These are phyloP conservation scores for Oreochromis mossambicus DNA, from an alignment of 2,797 vertebrate species.

Conservation along the genomic window DNA sequence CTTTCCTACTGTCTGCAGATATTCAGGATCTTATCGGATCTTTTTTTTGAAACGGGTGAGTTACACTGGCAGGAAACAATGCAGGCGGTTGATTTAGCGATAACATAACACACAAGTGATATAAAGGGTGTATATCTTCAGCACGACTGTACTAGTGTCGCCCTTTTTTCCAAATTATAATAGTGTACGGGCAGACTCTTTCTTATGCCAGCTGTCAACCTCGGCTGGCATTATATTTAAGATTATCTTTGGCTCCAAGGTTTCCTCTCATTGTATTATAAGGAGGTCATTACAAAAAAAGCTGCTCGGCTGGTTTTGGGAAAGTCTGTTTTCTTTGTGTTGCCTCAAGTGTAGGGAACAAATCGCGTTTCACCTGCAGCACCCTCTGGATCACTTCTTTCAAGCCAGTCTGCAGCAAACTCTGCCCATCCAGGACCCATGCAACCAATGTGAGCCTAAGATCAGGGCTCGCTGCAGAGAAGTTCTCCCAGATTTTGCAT, in stretches of 20 bases:
- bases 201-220: conserved; percentile 16
- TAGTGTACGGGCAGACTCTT: conserved; percentile 19
- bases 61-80: not conserved
- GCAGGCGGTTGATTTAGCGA: not conserved
- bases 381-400: conserved; percentile 56
- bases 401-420: conserved; percentile 12
- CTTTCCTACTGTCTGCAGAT: not conserved
- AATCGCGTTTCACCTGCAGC: conserved; percentile 73
- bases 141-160: not conserved
- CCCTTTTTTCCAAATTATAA: conserved; percentile 22
- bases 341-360: not conserved
- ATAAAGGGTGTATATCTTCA: conserved; percentile 13
- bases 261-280: conserved; percentile 55
- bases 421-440: conserved; percentile 63
- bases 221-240: conserved; percentile 2
- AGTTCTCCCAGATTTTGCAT: conserved; percentile 61
- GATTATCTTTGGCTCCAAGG: not conserved
- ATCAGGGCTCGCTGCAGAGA: conserved; percentile 54
- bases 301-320: conserved; percentile 6
- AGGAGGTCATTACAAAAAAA: not conserved
- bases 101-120: not conserved
- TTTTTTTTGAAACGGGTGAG: not conserved
- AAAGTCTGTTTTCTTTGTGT: not conserved
- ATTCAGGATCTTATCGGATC: not conserved
- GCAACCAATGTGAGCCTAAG: conserved; percentile 72